Evolutionary conservation across 2,797 vertebrate genomes (phyloP).

Genomic region (Melanotaenia maccullochi): DNA sequence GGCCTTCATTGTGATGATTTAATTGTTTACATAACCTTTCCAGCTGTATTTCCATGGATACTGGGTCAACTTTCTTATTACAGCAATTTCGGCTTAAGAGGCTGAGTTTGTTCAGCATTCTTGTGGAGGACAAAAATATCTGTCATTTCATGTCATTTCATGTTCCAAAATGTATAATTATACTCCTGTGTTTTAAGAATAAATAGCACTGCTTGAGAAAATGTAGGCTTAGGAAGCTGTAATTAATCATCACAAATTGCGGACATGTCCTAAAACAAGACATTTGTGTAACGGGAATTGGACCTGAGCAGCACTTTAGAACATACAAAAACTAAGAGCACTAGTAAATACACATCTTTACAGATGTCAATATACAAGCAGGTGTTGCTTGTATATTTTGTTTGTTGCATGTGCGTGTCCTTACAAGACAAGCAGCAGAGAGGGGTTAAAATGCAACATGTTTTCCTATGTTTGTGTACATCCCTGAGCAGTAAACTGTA

Average conservation of each 20-base stretch:
- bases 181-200: slow-evolving; percentile 36
- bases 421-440: background rate
- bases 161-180: slow-evolving; percentile 61
- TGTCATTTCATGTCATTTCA: slow-evolving; percentile 59
- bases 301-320: slow-evolving; percentile 23
- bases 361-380: slow-evolving; percentile 22
- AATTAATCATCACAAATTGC: slow-evolving; percentile 57
- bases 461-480: slow-evolving; percentile 18
- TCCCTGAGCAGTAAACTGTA: background rate
- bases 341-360: slow-evolving; percentile 37
- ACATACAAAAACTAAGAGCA: slow-evolving; percentile 12
- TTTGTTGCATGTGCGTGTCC: slow-evolving; percentile 3
- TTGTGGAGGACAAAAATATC: slow-evolving; percentile 65
- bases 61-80: slow-evolving; percentile 57
- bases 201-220: slow-evolving; percentile 29
- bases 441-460: background rate
- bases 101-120: slow-evolving; percentile 51
- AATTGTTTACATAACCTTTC: slow-evolving; percentile 30
- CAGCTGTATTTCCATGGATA: slow-evolving; percentile 74
- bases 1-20: slow-evolving; percentile 14
- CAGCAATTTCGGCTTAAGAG: slow-evolving; percentile 60
- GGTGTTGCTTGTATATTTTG: background rate
- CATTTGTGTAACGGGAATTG: slow-evolving; percentile 20
- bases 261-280: slow-evolving; percentile 20
- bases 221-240: slow-evolving; percentile 40